These are phyloP conservation scores for Oscheius sp. DNA, from an alignment of 1,140 invertebrate species.

Conservation along the genomic window DNA sequence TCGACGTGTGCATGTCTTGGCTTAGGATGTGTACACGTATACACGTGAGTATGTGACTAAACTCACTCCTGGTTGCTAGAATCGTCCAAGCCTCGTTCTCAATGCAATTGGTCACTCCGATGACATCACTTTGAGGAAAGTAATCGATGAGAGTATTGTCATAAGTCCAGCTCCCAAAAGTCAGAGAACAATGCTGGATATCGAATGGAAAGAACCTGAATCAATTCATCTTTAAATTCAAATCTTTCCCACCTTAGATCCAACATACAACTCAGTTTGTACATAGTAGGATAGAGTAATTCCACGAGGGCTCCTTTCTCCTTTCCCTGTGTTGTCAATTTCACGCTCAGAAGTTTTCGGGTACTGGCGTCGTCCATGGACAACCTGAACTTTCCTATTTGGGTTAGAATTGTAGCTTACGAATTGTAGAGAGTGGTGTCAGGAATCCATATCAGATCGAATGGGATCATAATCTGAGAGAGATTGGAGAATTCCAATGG, in stretches of 20 bases:
- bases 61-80: conserved; percentile 20
- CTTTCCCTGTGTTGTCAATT: conserved; percentile 31
- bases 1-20: not conserved
- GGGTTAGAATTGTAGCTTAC: conserved; percentile 35
- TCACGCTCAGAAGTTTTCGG: conserved; percentile 31
- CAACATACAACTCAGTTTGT: conserved; percentile 39
- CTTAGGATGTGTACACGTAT: conserved; percentile 12
- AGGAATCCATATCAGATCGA: conserved; percentile 49
- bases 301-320: conserved; percentile 35
- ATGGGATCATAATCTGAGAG: conserved; percentile 39
- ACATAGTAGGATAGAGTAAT: conserved; percentile 42
- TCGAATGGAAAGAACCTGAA: conserved; percentile 52
- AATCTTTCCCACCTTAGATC: conserved; percentile 13
- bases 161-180: conserved; percentile 64
- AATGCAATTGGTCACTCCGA: conserved; percentile 37
- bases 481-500: conserved; percentile 35
- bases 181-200: conserved; percentile 53
- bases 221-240: not conserved
- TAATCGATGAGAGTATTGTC: conserved; percentile 50
- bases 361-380: conserved; percentile 40
- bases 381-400: conserved; percentile 33
- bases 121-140: conserved; percentile 28
- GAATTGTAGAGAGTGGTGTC: conserved; percentile 53
- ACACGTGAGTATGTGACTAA: not conserved
- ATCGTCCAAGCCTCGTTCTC: conserved; percentile 42